phyloP scores from a whole-genome alignment of 2,113 vertebrate species.

The Bettongia penicillata region DNA sequence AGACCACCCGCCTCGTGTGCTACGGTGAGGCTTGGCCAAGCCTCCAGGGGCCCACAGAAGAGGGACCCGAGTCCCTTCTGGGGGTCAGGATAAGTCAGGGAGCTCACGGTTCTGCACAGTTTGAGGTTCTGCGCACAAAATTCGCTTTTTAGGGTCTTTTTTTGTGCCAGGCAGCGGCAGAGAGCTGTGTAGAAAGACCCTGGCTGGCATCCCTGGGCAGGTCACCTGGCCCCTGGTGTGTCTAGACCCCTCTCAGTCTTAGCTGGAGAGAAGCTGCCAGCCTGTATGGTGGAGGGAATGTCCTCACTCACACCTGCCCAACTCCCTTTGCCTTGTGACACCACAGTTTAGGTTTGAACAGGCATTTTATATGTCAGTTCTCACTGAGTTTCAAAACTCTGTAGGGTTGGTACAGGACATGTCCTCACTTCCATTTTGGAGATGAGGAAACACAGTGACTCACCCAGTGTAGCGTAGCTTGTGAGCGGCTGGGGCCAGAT shows the following conservation, averaged over 20 bases:
- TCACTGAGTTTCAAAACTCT: background rate
- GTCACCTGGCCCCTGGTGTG: background rate
- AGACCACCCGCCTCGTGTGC: conserved; percentile 91
- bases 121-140: background rate
- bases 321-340: no score
- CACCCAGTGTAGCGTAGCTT: accelerated
- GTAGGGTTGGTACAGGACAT: background rate
- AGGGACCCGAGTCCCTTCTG: background rate
- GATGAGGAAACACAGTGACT: no score
- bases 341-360: no score
- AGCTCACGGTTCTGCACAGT: background rate
- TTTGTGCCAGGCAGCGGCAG: background rate
- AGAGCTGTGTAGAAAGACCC: background rate
- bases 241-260: background rate
- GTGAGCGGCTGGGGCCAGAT: background rate
- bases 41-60: background rate
- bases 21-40: conserved; percentile 86
- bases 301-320: no score
- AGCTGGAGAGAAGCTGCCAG: no score
- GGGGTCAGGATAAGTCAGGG: background rate
- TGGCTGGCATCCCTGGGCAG: background rate
- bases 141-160: no score
- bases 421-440: background rate
- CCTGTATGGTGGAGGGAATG: background rate
- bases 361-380: background rate